phyloP scores from a whole-genome alignment of 2,888 invertebrate genomes.

The Scelioninae gen. 1 region DNA sequence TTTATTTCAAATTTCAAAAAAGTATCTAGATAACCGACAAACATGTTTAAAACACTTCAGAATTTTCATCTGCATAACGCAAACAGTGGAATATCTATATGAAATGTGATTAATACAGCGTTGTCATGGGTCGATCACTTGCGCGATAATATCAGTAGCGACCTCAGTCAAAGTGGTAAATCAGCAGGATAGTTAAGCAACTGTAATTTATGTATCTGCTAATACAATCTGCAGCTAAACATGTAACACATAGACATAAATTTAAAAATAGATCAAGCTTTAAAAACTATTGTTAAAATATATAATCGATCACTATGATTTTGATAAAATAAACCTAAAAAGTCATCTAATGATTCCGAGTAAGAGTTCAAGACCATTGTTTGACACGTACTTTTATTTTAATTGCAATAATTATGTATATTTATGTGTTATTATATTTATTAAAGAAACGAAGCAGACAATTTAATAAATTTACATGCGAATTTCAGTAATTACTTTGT shows the following conservation, averaged over 20 bases:
- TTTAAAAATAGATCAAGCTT: background rate
- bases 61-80: background rate
- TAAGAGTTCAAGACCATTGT: background rate
- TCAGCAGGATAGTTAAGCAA: background rate
- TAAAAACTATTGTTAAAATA: background rate
- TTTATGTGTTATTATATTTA: background rate
- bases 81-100: background rate
- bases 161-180: conserved; percentile 12
- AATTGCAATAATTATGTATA: background rate
- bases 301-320: background rate
- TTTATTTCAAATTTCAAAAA: background rate
- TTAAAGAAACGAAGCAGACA: background rate
- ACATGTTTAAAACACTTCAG: background rate
- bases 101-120: background rate
- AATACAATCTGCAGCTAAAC: background rate
- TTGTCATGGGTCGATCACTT: conserved; percentile 20
- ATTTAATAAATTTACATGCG: too few relatives aligned
- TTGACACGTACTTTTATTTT: background rate
- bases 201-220: background rate
- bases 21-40: background rate
- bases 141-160: conserved; percentile 15
- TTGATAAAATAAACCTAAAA: background rate
- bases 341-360: background rate
- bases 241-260: background rate
- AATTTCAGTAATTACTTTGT: background rate